phyloP scores from a whole-genome alignment of 2,888 invertebrate species.

The Chironomus tentans region DNA sequence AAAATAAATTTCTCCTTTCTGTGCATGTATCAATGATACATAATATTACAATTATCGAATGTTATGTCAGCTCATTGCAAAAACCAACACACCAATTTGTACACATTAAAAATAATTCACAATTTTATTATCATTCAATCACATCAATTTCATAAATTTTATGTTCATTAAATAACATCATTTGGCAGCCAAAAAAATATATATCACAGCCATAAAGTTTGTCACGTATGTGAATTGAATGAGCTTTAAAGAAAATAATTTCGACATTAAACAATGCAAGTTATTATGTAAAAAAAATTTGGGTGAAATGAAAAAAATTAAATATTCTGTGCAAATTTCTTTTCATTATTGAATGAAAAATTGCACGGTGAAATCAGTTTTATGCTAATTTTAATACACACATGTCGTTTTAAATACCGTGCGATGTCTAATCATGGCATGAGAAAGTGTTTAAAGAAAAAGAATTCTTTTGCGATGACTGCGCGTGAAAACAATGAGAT shows the following conservation, averaged over 20 bases:
- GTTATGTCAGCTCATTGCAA: too few species aligned
- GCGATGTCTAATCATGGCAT: neutral
- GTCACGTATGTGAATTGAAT: neutral
- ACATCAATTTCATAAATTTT: too few species aligned
- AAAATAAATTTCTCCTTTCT: too few species aligned
- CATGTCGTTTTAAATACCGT: neutral
- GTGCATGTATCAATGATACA: too few species aligned
- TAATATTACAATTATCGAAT: too few species aligned
- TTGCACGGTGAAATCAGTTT: neutral
- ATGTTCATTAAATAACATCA: too few species aligned
- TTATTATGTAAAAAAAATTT: conserved; percentile 30
- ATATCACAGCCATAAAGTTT: neutral
- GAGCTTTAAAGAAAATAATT: too few species aligned
- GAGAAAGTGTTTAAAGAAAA: neutral
- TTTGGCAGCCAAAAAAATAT: too few species aligned
- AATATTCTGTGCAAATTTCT: conserved; percentile 28
- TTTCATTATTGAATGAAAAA: neutral
- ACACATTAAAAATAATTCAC: too few species aligned
- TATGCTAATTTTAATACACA: neutral
- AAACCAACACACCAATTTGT: too few species aligned
- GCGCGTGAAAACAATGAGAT: neutral
- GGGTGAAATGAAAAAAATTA: conserved; percentile 33
- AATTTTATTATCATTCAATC: too few species aligned
- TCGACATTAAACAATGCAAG: too few species aligned
- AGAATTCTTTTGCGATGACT: neutral